Conservation (phyloP, 2,797 vertebrate genomes). For the Manis pentadactyla region DNA sequence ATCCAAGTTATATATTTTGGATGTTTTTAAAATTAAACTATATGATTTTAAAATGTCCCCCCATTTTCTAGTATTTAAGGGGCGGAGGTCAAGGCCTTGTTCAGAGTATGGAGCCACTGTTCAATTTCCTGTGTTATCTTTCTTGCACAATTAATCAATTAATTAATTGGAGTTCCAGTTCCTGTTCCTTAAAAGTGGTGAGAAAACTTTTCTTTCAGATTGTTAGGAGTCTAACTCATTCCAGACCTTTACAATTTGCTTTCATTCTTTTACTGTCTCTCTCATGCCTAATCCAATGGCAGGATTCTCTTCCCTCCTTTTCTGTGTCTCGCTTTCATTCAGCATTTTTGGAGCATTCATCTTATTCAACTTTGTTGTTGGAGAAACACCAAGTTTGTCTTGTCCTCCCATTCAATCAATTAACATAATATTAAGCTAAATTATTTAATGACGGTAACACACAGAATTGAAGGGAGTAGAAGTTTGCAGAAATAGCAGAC, state of each 20-base stretch:
- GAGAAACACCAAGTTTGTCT: constrained; percentile 36
- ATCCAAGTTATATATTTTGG: background rate
- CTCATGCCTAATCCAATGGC: background rate
- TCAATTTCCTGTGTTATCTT: background rate
- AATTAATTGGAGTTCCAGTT: background rate
- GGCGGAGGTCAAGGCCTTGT: background rate
- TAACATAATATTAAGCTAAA: constrained; percentile 36
- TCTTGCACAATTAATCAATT: background rate
- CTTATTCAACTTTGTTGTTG: background rate
- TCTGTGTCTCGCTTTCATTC: constrained; percentile 33
- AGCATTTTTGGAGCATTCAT: constrained; percentile 10
- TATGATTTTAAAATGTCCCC: background rate
- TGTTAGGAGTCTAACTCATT: background rate
- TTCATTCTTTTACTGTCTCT: background rate
- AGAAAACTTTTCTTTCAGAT: constrained; percentile 7
- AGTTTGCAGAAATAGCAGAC: background rate
- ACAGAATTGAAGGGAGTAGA: background rate
- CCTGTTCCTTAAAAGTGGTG: background rate
- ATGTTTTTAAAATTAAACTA: constrained; percentile 30
- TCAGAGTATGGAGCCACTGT: background rate
- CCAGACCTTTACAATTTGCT: background rate
- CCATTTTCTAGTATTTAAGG: background rate
- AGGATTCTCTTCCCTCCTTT: background rate
- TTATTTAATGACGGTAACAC: background rate
- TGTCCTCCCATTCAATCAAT: constrained; percentile 33